Evolutionary conservation across 2,113 vertebrate species (phyloP).

Genomic region (Odobenus rosmarus): DNA sequence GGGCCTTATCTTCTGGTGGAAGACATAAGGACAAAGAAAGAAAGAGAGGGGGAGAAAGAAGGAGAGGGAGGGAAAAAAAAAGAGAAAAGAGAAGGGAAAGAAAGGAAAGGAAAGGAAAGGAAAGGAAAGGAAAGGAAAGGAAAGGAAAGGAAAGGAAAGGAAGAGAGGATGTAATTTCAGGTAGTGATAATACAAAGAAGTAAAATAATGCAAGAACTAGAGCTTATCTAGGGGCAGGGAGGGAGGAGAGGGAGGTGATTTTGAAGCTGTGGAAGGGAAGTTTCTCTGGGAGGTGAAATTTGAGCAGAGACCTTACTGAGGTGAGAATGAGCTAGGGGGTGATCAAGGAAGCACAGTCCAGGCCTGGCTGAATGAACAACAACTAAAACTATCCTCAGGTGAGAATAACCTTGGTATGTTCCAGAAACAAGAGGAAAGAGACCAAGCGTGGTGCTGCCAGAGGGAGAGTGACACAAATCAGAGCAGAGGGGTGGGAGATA

Average conservation of each 20-base stretch:
- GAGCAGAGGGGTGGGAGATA: neutral
- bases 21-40: neutral
- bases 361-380: neutral
- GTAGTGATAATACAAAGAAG: neutral
- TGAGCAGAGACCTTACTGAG: neutral
- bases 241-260: neutral
- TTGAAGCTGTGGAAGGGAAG: neutral
- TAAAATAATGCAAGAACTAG: neutral
- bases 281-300: constrained; percentile 6
- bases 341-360: neutral
- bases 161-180: neutral
- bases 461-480: neutral
- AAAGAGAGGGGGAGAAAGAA: too few relatives aligned
- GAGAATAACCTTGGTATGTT: neutral
- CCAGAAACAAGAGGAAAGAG: neutral
- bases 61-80: neutral
- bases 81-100: neutral
- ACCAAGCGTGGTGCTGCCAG: neutral
- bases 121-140: neutral
- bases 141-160: neutral
- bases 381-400: neutral
- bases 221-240: neutral
- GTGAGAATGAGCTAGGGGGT: neutral
- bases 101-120: neutral
- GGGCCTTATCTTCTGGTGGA: neutral